Evolutionary conservation across 2,888 invertebrate genomes (phyloP), one percentile per base, ranked within the genome.

Genomic region (Eurois occulta): DNA sequence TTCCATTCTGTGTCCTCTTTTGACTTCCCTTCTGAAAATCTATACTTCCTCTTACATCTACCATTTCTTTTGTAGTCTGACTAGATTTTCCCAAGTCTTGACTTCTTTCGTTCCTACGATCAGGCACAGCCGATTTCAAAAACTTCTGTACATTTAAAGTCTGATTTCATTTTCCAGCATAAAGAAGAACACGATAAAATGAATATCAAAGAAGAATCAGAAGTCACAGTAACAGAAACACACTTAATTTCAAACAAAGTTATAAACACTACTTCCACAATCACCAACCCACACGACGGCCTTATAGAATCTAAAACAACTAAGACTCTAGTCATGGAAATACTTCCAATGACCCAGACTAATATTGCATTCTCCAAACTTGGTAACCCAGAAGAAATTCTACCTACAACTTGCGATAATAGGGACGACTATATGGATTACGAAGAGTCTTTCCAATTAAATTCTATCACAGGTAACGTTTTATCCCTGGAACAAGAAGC

Each of bases 381-480:
- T 55, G 88, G 89, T 0, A 94, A 94, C 69, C 94, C 95, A 1
- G 96, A 96, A 87, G 94, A 95, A 89, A 96, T 96, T 35, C 82
- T 96, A 60, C 93, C 96, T 8, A 95, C 94, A 1, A 83, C 89
- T 8, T 84, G 85, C n/a, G 84, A 91, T 38, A 85, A 88, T 32
- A 87, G 84, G 13, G 89, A 91, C 35, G 73, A 81, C 48, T 74
- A 87, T 32, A 86, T 89, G 77, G 90, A 92, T 8, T 93, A 91
- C 52, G 89, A 91, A 69, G 93, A 95, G 11, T 85, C 91, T 21
- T 96, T 95, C 70, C 95, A 95, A 88, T 86, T 96, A 1, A 96
- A 96, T 84, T 96, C 96, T 3, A 96, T 96, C 64, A 96, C 96
- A 3, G 95, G 96, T 0, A 94, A 96, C 77, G 91, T 94, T 5